phyloP scores from a whole-genome alignment of 2,113 vertebrate species.

The Gopherus flavomarginatus region DNA sequence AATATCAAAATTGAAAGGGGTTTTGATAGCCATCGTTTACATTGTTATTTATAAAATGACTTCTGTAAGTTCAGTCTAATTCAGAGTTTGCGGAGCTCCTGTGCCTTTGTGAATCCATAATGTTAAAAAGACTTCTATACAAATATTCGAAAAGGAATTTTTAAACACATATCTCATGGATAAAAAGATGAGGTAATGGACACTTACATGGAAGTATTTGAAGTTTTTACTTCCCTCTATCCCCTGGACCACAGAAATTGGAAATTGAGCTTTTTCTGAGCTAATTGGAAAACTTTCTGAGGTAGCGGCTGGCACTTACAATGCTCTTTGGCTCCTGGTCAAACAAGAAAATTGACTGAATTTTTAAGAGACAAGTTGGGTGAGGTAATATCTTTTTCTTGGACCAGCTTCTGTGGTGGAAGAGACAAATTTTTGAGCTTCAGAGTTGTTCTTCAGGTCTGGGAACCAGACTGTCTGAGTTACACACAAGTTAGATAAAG shows the following conservation, averaged over 20 bases:
- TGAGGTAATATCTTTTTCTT: neutral
- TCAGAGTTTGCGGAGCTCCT: neutral
- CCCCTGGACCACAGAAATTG: neutral
- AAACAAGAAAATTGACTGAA: neutral
- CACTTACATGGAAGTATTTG: neutral
- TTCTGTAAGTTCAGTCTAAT: neutral
- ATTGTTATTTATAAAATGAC: neutral
- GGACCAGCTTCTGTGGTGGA: neutral
- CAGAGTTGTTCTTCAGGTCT: neutral
- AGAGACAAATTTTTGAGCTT: neutral
- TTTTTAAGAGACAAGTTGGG: neutral
- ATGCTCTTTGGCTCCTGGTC: neutral
- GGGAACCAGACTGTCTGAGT: neutral
- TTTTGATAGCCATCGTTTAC: neutral
- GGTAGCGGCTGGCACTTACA: neutral
- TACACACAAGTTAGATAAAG: neutral
- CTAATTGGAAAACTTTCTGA: neutral
- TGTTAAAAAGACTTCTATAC: neutral
- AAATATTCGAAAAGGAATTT: neutral
- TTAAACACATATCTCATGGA: neutral
- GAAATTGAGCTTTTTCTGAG: neutral
- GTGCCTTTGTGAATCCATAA: neutral
- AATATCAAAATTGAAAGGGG: neutral
- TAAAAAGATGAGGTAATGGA: neutral
- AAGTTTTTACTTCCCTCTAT: neutral